Base-by-base conservation (phyloP, 2,797 vertebrate genomes). In the Mus spretus region DNA sequence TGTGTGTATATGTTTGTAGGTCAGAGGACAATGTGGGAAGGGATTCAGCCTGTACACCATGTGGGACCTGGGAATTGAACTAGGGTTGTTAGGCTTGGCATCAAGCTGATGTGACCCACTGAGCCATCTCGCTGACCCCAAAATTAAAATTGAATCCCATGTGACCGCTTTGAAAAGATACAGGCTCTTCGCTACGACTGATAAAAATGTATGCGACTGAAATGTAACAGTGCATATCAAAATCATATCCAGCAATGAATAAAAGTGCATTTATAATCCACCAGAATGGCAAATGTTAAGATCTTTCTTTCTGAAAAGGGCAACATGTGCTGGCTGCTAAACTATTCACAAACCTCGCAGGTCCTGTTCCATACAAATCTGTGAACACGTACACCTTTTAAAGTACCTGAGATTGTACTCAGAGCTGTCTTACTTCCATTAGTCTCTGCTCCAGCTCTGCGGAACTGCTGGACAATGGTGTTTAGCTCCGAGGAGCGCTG, bases 401-500 rank as follows among this genome's bases (percentile, higher is more conserved):
- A 44, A 59, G 88, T 61, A 99, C 99, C 99, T 99, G 99, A 99
- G 98, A 99, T 99, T 93, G 99, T 99, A 95, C 98, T 99, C 98
- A 99, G 87, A 10, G 99, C 98, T 97, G 99, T 99, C 98, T 99
- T 99, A 98, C 99, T 99, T 98, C 98, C 98, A 96, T 99, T 99
- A 6, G 99, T 99, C 98, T 99, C 99, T 0, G 99, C 99, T 34
- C 99, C 99, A n/a, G 99, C 99, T 0, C 99, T 99, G 65, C 98
- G 98, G 98, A 99, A 99, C 97, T 99, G 99, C 96, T 99, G 99
- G n/a, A 99, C 98, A 59, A 99, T 99, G 86, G 98, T 98, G 93
- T 99, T 99, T 93, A 99, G 99, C 97, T 99, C 99, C 0, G 99
- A 99, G 1, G 99, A 99, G 96, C 99, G 99, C 96, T 99, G 99